Evolutionary conservation across 2,113 vertebrate species (phyloP).

Genomic region (Equus quagga): DNA sequence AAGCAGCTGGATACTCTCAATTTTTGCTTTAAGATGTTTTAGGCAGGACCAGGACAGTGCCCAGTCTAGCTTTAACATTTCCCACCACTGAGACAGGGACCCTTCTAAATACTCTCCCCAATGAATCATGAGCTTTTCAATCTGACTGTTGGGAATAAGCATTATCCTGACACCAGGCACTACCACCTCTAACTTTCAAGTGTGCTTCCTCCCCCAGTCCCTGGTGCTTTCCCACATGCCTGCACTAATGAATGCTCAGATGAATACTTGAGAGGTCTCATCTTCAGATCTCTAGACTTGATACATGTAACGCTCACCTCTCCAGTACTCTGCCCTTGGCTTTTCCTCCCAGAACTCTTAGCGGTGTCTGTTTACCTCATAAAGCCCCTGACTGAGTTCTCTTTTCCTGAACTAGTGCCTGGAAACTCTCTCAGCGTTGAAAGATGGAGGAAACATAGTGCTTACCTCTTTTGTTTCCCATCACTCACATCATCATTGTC

Average conservation of each 20-base stretch:
- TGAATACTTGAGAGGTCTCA: background rate
- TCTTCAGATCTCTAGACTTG: background rate
- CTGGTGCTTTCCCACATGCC: background rate
- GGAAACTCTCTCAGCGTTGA: background rate
- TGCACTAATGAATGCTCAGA: background rate
- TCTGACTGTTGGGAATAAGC: background rate
- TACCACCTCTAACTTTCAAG: background rate
- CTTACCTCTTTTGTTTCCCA: background rate
- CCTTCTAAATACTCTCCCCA: background rate
- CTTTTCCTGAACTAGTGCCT: background rate
- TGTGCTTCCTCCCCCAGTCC: accelerated
- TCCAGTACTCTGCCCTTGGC: background rate
- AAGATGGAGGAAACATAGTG: background rate
- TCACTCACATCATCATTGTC: background rate
- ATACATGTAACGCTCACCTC: background rate
- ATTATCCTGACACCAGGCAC: background rate
- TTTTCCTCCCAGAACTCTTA: background rate
- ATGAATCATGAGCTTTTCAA: background rate
- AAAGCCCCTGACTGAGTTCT: background rate
- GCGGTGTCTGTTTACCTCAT: background rate
- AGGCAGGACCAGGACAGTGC: background rate
- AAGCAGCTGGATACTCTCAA: background rate
- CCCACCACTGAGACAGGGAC: too few species aligned
- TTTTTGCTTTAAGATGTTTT: background rate
- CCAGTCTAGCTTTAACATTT: background rate